phyloP scores from a whole-genome alignment of 2,797 vertebrate genomes.

The Gallinago stenura region DNA sequence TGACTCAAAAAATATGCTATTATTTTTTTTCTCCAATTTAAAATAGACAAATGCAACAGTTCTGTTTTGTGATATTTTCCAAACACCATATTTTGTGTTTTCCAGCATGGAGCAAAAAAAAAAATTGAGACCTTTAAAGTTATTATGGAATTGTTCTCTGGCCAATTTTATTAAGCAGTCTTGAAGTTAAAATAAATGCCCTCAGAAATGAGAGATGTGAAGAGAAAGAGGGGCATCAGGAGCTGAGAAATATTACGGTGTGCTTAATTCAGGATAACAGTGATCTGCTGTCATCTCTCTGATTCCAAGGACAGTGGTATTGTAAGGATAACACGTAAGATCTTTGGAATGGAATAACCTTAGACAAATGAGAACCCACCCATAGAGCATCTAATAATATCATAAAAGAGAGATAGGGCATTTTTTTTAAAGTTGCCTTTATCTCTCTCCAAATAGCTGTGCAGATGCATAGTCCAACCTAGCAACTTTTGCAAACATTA shows the following conservation, averaged over 20 bases:
- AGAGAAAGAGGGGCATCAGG: background rate
- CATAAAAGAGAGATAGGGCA: background rate
- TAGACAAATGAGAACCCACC: background rate
- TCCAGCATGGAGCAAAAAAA: background rate
- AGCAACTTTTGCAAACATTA: background rate
- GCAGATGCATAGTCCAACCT: background rate
- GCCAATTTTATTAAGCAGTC: background rate
- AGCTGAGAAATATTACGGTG: background rate
- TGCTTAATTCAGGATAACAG: background rate
- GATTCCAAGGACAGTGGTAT: background rate
- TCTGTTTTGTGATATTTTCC: background rate
- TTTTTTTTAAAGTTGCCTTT: background rate
- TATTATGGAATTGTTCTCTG: background rate
- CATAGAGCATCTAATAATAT: constrained; percentile 17
- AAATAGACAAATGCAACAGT: background rate
- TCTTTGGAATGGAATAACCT: background rate
- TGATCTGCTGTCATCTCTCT: background rate
- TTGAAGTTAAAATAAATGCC: background rate
- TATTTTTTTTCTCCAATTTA: background rate
- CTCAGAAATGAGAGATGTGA: background rate
- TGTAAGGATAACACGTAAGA: background rate
- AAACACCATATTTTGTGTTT: background rate
- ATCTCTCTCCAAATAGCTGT: constrained; percentile 22
- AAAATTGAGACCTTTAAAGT: background rate
- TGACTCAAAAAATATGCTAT: background rate